Conservation (phyloP, 2,888 invertebrate genomes). For the Cetonia aurata region DNA sequence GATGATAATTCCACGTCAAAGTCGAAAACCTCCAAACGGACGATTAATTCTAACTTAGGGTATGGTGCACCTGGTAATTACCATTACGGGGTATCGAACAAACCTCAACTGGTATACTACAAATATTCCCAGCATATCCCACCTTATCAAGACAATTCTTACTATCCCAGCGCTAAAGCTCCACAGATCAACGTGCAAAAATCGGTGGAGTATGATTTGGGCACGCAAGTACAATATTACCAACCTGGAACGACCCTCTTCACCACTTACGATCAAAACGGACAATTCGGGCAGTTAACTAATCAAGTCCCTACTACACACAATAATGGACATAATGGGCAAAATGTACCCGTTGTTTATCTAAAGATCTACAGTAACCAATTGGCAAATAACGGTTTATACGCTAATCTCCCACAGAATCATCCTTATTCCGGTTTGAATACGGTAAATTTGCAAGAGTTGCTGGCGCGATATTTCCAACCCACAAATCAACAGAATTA, state of each 20-base stretch:
- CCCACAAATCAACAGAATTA: constrained; percentile 51
- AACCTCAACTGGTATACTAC: constrained; percentile 74
- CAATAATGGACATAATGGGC: no score
- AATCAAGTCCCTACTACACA: constrained; percentile 68
- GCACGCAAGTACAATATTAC: constrained; percentile 44
- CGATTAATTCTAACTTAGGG: constrained; percentile 80
- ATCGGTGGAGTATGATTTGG: constrained; percentile 58
- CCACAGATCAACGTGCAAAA: constrained; percentile 54
- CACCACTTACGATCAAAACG: constrained; percentile 60
- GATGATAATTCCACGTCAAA: constrained; percentile 57
- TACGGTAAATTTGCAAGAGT: constrained; percentile 70
- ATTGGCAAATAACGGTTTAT: constrained; percentile 69
- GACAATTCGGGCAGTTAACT: constrained; percentile 69
- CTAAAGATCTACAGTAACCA: constrained; percentile 72
- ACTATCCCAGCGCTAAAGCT: constrained; percentile 41
- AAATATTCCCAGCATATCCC: constrained; percentile 79
- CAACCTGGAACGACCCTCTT: constrained; percentile 62
- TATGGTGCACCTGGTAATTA: constrained; percentile 71
- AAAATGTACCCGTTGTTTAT: constrained; percentile 70
- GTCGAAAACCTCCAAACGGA: constrained; percentile 73
- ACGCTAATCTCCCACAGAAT: constrained; percentile 70
- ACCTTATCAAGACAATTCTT: constrained; percentile 54
- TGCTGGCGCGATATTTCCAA: constrained; percentile 68
- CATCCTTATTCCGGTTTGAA: constrained; percentile 71
- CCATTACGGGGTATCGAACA: constrained; percentile 67